Conservation (phyloP, 1,140 invertebrate genomes). For the Drosophila seguyi region DNA sequence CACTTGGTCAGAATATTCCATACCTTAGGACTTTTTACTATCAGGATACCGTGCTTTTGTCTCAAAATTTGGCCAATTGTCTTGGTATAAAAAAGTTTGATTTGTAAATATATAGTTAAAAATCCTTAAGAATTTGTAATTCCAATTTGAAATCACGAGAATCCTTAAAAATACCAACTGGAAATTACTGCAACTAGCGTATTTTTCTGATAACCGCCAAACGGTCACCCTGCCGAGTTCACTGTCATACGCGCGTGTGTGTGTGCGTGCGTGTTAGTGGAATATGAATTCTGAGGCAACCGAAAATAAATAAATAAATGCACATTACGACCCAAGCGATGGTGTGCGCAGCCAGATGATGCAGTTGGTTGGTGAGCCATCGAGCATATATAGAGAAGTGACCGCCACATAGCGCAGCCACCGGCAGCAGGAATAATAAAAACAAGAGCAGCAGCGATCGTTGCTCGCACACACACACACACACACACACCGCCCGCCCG, state of each 20-base stretch:
- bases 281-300: constrained; percentile 51
- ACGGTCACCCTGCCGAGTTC: constrained; percentile 36
- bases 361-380: constrained; percentile 59
- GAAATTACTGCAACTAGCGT: background rate
- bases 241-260: constrained; percentile 50
- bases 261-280: constrained; percentile 53
- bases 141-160: background rate
- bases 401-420: constrained; percentile 13
- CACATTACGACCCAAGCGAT: constrained; percentile 18
- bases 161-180: background rate
- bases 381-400: constrained; percentile 19
- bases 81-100: no score
- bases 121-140: no score
- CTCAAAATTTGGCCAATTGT: no score
- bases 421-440: constrained; percentile 4
- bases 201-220: background rate
- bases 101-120: no score
- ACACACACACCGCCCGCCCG: constrained; percentile 8
- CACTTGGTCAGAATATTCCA: no score
- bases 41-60: no score
- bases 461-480: constrained; percentile 14
- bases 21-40: no score
- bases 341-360: constrained; percentile 61
- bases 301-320: constrained; percentile 69
- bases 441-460: constrained; percentile 31